Evolutionary conservation across 2,888 invertebrate species (phyloP).

Genomic region (Sinotaia quadrata): DNA sequence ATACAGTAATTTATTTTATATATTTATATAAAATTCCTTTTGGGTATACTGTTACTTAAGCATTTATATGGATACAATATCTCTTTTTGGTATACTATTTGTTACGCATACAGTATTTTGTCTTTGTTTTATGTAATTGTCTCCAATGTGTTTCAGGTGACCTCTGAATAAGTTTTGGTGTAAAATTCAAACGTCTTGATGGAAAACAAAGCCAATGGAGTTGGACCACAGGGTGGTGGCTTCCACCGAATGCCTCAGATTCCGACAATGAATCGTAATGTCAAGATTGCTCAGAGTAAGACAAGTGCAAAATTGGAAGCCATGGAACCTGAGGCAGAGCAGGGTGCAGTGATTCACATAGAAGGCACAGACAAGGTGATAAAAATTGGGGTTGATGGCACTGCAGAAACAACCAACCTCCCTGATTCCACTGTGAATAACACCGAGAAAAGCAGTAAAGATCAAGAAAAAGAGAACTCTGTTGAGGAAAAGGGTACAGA

Average conservation of each 20-base stretch:
- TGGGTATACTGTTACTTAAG: no score
- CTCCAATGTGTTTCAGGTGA: no score
- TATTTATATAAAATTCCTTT: no score
- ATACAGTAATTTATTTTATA: no score
- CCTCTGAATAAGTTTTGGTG: no score
- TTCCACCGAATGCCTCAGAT: conserved; percentile 64
- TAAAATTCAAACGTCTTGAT: no score
- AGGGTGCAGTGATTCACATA: conserved; percentile 49
- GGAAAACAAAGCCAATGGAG: neutral
- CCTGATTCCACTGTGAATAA: neutral
- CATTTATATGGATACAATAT: no score
- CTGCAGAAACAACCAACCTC: conserved; percentile 35
- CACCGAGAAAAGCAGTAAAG: neutral
- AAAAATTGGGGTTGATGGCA: conserved; percentile 47
- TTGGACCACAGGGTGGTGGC: conserved; percentile 38
- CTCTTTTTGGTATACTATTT: no score
- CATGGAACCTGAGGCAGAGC: conserved; percentile 25
- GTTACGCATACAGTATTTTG: no score
- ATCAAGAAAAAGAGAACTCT: neutral
- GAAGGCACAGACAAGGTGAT: conserved; percentile 56
- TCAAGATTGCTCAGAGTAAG: conserved; percentile 65
- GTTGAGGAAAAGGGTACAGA: neutral
- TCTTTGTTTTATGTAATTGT: no score
- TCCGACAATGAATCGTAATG: conserved; percentile 52
- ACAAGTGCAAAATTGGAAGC: conserved; percentile 47